A percentile compares a stretch with the other conserved stretches of the same genome.
phyloP scores from a whole-genome alignment of 2,797 vertebrate genomes.

The Emydoidea blandingii region DNA sequence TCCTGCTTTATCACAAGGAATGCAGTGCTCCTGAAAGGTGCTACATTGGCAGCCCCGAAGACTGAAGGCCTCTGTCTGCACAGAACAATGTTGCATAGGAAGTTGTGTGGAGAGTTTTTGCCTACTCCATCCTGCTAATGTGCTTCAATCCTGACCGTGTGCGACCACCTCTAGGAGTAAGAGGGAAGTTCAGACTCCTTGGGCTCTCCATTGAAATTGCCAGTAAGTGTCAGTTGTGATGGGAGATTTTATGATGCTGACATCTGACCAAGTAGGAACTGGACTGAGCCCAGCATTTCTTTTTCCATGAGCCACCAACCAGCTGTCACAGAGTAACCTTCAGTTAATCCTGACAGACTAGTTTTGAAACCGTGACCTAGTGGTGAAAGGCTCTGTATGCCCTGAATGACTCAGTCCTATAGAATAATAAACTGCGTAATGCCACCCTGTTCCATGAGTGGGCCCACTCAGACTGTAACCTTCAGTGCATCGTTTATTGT shows the following conservation, averaged over 20 bases:
- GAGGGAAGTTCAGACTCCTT: background rate
- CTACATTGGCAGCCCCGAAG: background rate
- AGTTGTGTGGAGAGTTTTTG: background rate
- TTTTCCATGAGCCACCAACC: conserved; percentile 45
- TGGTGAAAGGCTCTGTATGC: background rate
- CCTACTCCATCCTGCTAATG: background rate
- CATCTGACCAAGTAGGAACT: conserved; percentile 26
- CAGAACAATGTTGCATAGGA: background rate
- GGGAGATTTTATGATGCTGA: background rate
- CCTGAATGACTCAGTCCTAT: rapidly evolving
- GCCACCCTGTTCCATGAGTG: background rate
- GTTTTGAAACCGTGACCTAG: background rate
- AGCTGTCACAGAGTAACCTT: conserved; percentile 39
- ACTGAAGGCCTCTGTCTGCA: background rate
- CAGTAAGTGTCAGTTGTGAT: background rate
- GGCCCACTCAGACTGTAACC: background rate
- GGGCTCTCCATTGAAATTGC: background rate
- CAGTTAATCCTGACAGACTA: background rate
- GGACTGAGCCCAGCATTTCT: conserved; percentile 28
- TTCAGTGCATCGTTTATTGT: background rate
- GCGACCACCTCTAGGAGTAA: background rate
- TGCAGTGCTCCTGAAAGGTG: rapidly evolving
- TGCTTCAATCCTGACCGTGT: conserved; percentile 24
- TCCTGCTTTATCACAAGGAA: background rate
- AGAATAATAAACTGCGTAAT: background rate